phyloP scores from a whole-genome alignment of 37 sponge, comb jelly and placozoan genomes.

The Amphimedon queenslandica region DNA sequence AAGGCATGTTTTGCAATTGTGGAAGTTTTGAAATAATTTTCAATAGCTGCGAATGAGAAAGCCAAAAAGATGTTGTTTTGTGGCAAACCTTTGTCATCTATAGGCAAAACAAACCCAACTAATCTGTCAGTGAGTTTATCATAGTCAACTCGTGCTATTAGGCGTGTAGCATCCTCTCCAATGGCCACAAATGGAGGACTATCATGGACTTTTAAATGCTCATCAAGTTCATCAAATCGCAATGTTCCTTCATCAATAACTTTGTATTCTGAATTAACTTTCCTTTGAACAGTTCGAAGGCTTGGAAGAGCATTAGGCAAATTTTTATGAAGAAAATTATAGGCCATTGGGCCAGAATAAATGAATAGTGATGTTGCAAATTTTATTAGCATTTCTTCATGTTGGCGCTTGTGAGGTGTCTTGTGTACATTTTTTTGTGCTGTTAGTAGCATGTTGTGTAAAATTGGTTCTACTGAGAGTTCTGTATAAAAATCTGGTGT shows the following conservation, averaged over 20 bases:
- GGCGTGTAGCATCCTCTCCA: slow-evolving; percentile 40
- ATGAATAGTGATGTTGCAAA: slow-evolving; percentile 32
- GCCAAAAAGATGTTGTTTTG: slow-evolving; percentile 6
- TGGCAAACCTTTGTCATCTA: slow-evolving; percentile 14
- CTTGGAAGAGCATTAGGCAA: slow-evolving; percentile 25
- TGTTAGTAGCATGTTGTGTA: no score
- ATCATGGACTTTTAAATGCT: slow-evolving; percentile 2
- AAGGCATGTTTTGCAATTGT: slow-evolving; percentile 25
- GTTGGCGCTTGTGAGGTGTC: slow-evolving; percentile 5
- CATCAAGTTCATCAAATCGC: slow-evolving; percentile 19
- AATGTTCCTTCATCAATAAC: slow-evolving; percentile 22
- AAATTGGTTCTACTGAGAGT: no score
- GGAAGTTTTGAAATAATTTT: background rate
- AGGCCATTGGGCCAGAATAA: slow-evolving; percentile 27
- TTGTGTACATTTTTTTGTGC: slow-evolving; percentile 5
- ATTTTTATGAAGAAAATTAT: slow-evolving; percentile 16
- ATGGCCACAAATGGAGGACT: slow-evolving; percentile 2
- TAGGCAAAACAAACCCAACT: slow-evolving; percentile 38
- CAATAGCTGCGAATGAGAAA: slow-evolving; percentile 14
- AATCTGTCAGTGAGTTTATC: slow-evolving; percentile 15
- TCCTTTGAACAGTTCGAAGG: slow-evolving; percentile 15
- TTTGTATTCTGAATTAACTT: background rate
- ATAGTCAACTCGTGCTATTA: slow-evolving; percentile 20
- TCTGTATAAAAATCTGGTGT: no score
- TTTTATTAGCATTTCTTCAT: slow-evolving; percentile 15